These are phyloP conservation scores for Puffinus mauretanicus DNA, from an alignment of 2,113 vertebrate genomes.

Conservation along the genomic window DNA sequence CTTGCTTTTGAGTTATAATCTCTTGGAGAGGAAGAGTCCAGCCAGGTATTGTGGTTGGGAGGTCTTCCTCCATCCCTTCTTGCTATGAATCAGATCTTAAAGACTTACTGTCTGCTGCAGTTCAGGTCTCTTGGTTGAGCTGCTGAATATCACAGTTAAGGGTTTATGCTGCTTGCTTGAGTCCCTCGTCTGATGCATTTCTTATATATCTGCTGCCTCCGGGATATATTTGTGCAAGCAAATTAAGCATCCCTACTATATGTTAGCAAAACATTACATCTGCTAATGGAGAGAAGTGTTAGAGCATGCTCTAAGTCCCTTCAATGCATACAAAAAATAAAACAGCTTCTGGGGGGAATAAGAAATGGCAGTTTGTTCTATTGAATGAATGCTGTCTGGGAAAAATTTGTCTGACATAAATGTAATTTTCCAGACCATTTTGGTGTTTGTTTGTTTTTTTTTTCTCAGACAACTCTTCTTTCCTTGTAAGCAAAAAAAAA, in stretches of 20 bases:
- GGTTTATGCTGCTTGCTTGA: background rate
- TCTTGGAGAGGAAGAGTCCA: background rate
- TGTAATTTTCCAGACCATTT: background rate
- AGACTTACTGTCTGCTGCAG: background rate
- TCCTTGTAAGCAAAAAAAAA: background rate
- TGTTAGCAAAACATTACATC: background rate
- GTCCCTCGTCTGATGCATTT: background rate
- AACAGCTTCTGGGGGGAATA: background rate
- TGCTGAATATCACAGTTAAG: background rate
- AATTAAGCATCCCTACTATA: background rate
- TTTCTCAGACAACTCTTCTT: background rate
- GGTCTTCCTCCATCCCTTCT: background rate
- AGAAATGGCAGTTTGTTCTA: background rate
- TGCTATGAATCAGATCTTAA: background rate
- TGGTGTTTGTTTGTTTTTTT: background rate
- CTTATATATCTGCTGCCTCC: constrained; percentile 5
- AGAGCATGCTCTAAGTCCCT: background rate
- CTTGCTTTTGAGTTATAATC: background rate
- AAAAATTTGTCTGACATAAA: background rate
- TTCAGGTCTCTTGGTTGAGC: background rate
- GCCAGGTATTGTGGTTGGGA: background rate
- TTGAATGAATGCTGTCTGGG: background rate
- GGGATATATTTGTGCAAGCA: background rate
- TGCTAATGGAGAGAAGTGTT: background rate
- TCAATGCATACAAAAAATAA: background rate